A percentile compares a stretch with the other conserved stretches of the same genome.
These are phyloP conservation scores for Rotaria macrura DNA, from an alignment of 2,888 invertebrate species.

Conservation along the genomic window DNA sequence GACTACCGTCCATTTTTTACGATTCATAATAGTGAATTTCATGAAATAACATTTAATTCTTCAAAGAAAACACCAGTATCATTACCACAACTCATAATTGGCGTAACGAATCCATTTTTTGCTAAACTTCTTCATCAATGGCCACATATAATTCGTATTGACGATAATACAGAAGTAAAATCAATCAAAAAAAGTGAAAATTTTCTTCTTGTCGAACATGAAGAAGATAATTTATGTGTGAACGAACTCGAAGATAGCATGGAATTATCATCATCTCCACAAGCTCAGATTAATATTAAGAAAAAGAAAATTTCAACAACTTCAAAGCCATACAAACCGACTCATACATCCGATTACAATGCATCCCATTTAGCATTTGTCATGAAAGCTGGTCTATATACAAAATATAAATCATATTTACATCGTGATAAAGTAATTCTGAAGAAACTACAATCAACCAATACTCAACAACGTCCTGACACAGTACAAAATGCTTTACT, in stretches of 20 bases:
- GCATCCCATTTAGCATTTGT: constrained; percentile 37
- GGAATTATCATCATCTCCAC: neutral
- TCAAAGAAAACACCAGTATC: neutral
- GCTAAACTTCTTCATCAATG: constrained; percentile 94
- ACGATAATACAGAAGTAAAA: neutral
- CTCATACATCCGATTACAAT: neutral
- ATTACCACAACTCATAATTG: constrained; percentile 69
- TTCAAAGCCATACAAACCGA: constrained; percentile 46
- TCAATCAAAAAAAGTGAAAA: neutral
- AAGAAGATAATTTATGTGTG: neutral
- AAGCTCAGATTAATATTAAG: constrained; percentile 41
- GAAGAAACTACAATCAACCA: constrained; percentile 57
- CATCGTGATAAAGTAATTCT: constrained; percentile 83
- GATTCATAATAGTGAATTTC: constrained; percentile 97
- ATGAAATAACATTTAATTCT: constrained; percentile 56
- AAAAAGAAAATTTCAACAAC: constrained; percentile 50
- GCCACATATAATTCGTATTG: constrained; percentile 78
- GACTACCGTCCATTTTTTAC: constrained; percentile 98
- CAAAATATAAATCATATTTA: constrained; percentile 66
- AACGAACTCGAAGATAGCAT: neutral
- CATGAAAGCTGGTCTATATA: constrained; percentile 50
- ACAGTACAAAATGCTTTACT: constrained; percentile 88
- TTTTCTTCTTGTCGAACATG: neutral
- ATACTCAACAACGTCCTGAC: constrained; percentile 60
- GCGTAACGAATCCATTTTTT: constrained; percentile 97